A percentile compares a stretch with the other conserved stretches of the same genome.
Evolutionary conservation across 1,140 invertebrate genomes (phyloP).

Genomic region (Drosophila bipectinata): DNA sequence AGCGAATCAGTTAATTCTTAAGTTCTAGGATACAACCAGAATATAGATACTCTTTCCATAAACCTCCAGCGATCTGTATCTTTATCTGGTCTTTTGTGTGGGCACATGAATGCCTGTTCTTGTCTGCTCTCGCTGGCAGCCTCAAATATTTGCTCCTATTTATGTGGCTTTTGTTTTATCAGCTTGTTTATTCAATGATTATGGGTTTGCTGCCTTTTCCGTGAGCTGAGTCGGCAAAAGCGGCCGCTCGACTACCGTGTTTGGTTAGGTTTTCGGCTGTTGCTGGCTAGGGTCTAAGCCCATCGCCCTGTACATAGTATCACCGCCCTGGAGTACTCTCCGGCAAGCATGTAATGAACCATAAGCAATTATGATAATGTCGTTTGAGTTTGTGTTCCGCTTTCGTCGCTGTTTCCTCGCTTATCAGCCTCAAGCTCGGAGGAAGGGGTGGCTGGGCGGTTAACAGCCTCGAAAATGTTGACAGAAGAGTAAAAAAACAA

Average conservation of each 20-base stretch:
- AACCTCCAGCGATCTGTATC: slow-evolving; percentile 62
- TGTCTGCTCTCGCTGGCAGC: slow-evolving; percentile 25
- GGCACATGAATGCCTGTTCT: slow-evolving; percentile 14
- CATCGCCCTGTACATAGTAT: slow-evolving; percentile 33
- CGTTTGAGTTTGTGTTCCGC: slow-evolving; percentile 61
- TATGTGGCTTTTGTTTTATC: slow-evolving; percentile 78
- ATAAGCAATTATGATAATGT: slow-evolving; percentile 82
- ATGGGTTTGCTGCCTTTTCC: slow-evolving; percentile 35
- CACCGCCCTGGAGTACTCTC: slow-evolving; percentile 28
- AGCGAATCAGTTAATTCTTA: not conserved
- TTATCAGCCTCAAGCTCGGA: slow-evolving; percentile 57
- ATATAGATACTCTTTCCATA: slow-evolving; percentile 8
- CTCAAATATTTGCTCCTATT: slow-evolving; percentile 74
- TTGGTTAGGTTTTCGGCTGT: slow-evolving; percentile 41
- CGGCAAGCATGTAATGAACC: slow-evolving; percentile 79
- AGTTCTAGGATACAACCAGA: too few relatives aligned
- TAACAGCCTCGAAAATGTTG: slow-evolving; percentile 48
- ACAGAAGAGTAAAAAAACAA: slow-evolving; percentile 25
- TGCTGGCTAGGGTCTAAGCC: slow-evolving; percentile 41
- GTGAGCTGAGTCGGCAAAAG: slow-evolving; percentile 43
- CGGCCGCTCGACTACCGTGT: slow-evolving; percentile 27
- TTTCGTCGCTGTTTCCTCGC: slow-evolving; percentile 37
- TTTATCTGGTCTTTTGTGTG: slow-evolving; percentile 44
- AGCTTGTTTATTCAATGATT: slow-evolving; percentile 75
- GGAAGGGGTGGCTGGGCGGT: slow-evolving; percentile 5